phyloP scores from a whole-genome alignment of 2,888 invertebrate species.

The Ophion costatus region DNA sequence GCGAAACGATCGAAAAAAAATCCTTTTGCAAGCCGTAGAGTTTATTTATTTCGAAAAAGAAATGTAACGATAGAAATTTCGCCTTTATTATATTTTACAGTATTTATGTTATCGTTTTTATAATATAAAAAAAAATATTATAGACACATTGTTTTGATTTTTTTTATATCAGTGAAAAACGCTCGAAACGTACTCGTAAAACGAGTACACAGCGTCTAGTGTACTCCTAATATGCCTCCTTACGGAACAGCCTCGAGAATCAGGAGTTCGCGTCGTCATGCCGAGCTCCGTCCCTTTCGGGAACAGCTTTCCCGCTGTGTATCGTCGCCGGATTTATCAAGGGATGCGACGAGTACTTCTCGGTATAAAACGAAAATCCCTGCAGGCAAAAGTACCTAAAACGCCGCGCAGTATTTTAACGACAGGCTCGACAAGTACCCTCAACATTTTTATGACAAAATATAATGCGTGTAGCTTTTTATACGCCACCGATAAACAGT shows the following conservation, averaged over 20 bases:
- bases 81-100: not conserved
- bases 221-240: not conserved
- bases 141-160: no score
- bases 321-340: slow-evolving; percentile 4
- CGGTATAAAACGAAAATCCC: slow-evolving; percentile 2
- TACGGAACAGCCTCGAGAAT: not conserved
- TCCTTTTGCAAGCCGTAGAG: no score
- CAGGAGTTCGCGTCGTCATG: not conserved
- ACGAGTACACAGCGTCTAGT: not conserved
- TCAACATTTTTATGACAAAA: slow-evolving; percentile 5
- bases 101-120: not conserved
- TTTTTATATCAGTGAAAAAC: no score
- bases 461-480: not conserved
- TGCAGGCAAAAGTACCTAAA: not conserved
- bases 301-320: not conserved
- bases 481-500: not conserved
- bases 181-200: no score
- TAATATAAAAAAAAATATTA: not conserved
- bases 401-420: not conserved
- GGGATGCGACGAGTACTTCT: not conserved
- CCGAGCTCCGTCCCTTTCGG: not conserved
- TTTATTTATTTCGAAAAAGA: no score
- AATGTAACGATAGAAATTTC: no score
- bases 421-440: slow-evolving; percentile 23
- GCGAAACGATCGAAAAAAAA: no score